Conservation (phyloP, 2,888 invertebrate genomes). For the Netelia fuscicornis region DNA sequence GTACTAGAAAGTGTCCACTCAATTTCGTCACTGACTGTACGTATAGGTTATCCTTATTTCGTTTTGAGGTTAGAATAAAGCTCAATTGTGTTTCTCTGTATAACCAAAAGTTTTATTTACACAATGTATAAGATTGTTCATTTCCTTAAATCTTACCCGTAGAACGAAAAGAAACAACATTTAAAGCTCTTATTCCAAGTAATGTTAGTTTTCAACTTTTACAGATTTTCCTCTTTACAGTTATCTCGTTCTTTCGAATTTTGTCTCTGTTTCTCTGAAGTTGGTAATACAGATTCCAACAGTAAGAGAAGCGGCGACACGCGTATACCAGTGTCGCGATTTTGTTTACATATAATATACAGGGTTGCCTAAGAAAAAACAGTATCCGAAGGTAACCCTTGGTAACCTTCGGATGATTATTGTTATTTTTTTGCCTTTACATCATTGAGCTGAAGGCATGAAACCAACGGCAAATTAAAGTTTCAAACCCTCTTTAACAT, state of each 20-base stretch:
- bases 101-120: slow-evolving; percentile 24
- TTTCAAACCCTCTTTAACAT: too few species aligned
- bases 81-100: slow-evolving; percentile 47
- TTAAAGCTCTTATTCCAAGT: slow-evolving; percentile 28
- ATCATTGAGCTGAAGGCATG: too few species aligned
- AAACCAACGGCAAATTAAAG: too few species aligned
- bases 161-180: slow-evolving; percentile 45
- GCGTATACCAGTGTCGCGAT: not conserved
- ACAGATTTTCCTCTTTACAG: not conserved
- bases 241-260: not conserved
- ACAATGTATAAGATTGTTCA: slow-evolving; percentile 17
- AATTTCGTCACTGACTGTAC: too few species aligned
- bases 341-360: slow-evolving; percentile 30
- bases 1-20: too few species aligned
- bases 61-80: slow-evolving; percentile 33
- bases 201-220: not conserved
- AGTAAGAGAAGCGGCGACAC: slow-evolving; percentile 12
- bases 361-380: too few species aligned
- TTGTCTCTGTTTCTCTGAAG: slow-evolving; percentile 13
- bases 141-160: slow-evolving; percentile 24
- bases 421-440: too few species aligned
- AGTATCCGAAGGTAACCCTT: too few species aligned
- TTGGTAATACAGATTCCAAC: slow-evolving; percentile 21
- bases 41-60: not conserved
- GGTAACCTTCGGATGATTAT: too few species aligned